Evolutionary conservation across 2,888 invertebrate species (phyloP).

Genomic region (Ennomos quercinarius): DNA sequence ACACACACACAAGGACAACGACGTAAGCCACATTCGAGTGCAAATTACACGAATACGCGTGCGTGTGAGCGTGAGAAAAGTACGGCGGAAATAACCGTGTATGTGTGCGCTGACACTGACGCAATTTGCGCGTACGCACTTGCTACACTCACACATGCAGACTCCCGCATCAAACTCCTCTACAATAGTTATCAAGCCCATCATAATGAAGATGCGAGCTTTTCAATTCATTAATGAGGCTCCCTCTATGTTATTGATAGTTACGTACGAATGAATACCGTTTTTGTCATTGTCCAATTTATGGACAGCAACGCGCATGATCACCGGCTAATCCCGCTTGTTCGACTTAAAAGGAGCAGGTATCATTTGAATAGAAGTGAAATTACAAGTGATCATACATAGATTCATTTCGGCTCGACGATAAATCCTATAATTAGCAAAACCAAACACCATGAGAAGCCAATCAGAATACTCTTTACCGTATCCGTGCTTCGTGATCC

Average conservation of each 20-base stretch:
- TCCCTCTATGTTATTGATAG: conserved; percentile 73
- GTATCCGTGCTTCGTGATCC: conserved; percentile 66
- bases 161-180: conserved; percentile 69
- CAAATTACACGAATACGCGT: conserved; percentile 69
- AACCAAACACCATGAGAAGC: conserved; percentile 59
- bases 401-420: conserved; percentile 43
- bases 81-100: conserved; percentile 71
- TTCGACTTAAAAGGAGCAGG: conserved; percentile 42
- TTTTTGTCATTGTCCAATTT: conserved; percentile 70
- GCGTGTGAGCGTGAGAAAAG: conserved; percentile 83
- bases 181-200: conserved; percentile 72
- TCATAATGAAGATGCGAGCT: conserved; percentile 78
- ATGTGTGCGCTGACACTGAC: conserved; percentile 65
- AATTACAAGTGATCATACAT: conserved; percentile 56
- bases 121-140: conserved; percentile 59
- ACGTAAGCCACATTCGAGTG: conserved; percentile 63
- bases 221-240: conserved; percentile 78
- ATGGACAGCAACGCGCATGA: conserved; percentile 62
- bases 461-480: conserved; percentile 67
- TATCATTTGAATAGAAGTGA: conserved; percentile 49
- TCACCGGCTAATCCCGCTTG: conserved; percentile 64
- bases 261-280: conserved; percentile 58
- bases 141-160: conserved; percentile 57
- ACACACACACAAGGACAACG: conserved; percentile 60
- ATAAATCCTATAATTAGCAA: conserved; percentile 67